Evolutionary conservation across 1,140 invertebrate species (phyloP).

Genomic region (Vollenhovia emeryi): DNA sequence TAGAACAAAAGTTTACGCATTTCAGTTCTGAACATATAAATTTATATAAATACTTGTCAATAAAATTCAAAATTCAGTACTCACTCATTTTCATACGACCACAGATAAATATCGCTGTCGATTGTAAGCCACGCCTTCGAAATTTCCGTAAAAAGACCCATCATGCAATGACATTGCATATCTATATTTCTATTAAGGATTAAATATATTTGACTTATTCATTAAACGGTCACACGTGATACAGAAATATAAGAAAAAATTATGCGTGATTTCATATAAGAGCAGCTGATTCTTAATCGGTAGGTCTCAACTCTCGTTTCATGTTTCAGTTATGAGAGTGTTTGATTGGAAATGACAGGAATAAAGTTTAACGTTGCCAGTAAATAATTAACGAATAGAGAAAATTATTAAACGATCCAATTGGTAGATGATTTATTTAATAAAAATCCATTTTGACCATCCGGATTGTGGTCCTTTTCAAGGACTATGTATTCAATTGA

Average conservation of each 20-base stretch:
- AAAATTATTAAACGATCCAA: too few species aligned
- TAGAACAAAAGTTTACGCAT: slow-evolving; percentile 1
- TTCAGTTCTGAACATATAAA: slow-evolving; percentile 10
- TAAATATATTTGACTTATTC: slow-evolving; percentile 18
- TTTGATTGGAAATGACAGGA: too few species aligned
- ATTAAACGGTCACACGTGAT: slow-evolving; percentile 9
- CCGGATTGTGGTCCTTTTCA: too few species aligned
- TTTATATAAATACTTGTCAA: not conserved
- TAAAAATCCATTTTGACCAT: too few species aligned
- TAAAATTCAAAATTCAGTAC: slow-evolving; percentile 39
- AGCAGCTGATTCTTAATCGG: not conserved
- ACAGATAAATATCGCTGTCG: slow-evolving; percentile 98
- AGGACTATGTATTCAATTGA: too few species aligned
- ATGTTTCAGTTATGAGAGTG: not conserved
- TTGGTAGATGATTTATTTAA: too few species aligned
- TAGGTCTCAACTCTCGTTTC: not conserved
- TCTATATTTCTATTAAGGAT: slow-evolving; percentile 86
- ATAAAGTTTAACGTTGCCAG: too few species aligned
- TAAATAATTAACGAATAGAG: too few species aligned
- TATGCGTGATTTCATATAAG: not conserved
- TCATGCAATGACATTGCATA: slow-evolving; percentile 97
- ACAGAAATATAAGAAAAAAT: not conserved
- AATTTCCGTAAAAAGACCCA: slow-evolving; percentile 98
- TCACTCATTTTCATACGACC: slow-evolving; percentile 86
- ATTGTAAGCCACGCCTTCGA: slow-evolving; percentile 98